These are phyloP conservation scores for Salticus scenicus DNA, from an alignment of 2,888 invertebrate genomes.

Conservation along the genomic window DNA sequence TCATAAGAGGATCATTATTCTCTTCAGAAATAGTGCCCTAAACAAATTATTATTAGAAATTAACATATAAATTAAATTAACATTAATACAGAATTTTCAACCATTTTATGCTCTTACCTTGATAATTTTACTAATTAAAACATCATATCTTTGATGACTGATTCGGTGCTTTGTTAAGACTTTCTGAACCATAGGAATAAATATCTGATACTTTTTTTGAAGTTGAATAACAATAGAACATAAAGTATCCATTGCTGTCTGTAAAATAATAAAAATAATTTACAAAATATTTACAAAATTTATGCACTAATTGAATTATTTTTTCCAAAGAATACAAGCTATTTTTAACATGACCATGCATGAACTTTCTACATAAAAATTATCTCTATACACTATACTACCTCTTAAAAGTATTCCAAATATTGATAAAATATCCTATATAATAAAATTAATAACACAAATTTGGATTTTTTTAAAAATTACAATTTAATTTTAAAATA, in stretches of 20 bases:
- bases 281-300: too few relatives aligned
- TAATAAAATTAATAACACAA: too few relatives aligned
- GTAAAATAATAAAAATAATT: constrained; percentile 70
- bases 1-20: constrained; percentile 82
- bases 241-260: constrained; percentile 91
- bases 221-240: constrained; percentile 91
- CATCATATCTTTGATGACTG: constrained; percentile 85
- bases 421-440: too few relatives aligned
- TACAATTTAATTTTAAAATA: too few relatives aligned
- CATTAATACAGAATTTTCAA: neutral
- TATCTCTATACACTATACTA: too few relatives aligned
- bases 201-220: constrained; percentile 92
- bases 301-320: too few relatives aligned
- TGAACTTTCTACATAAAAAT: too few relatives aligned
- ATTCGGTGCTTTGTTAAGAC: constrained; percentile 88
- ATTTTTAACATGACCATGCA: too few relatives aligned
- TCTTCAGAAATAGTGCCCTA: constrained; percentile 77
- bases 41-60: neutral
- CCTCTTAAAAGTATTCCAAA: too few relatives aligned
- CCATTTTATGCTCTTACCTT: constrained; percentile 40
- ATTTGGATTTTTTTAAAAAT: too few relatives aligned
- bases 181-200: constrained; percentile 92
- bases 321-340: too few relatives aligned
- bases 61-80: neutral
- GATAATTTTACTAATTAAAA: constrained; percentile 78